Evolutionary conservation across 2,113 vertebrate genomes (phyloP), one percentile per base, ranked within the genome.

Genomic region (Eulacestoma nigropectus): DNA sequence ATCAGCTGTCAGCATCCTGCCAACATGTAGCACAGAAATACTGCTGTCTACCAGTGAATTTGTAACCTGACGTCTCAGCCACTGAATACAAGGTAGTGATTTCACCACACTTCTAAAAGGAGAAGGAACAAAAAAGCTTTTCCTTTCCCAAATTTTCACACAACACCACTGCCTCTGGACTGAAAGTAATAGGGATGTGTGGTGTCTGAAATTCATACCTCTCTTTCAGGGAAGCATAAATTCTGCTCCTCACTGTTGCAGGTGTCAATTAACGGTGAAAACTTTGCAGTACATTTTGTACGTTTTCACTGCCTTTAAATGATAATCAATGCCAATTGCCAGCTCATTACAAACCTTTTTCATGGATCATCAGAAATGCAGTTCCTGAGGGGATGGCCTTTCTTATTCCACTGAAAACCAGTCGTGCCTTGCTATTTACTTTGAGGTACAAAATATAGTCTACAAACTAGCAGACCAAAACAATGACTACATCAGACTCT

Each of bases 241-340:
- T 91, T 88, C 26, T 80, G 13, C 30, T 17, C 13, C 30, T 8
- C 47, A 23, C 13, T 35, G 42, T 30, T 82, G 1, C 0, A 0
- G 5, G 16, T 77, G 25, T 53, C 27, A 37, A 70, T 64, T 73
- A 69, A 44, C 30, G 76, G 46, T 30, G 46, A 55, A 94, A 88
- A 79, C 20, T 46, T 77, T 82, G 55, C 70, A 80, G 19, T 5
- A 27, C 20, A 53, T 7, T 94, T 96, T 89, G 41, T 84, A 60
- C 2, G 0, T 55, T 89, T 75, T 85, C 83, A 26, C 46, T 93
- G 64, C 50, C 44, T 95, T 94, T 96, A 96, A 97, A 85, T 89
- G 90, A 39, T 85, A 97, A 97, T 97, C 96, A 79, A 41, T 96
- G 80, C 56, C 85, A 93, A 35, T 95, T 26, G 41, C 77, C 79